These are phyloP conservation scores for Lota lota DNA, from an alignment of 2,113 vertebrate genomes.

Conservation along the genomic window DNA sequence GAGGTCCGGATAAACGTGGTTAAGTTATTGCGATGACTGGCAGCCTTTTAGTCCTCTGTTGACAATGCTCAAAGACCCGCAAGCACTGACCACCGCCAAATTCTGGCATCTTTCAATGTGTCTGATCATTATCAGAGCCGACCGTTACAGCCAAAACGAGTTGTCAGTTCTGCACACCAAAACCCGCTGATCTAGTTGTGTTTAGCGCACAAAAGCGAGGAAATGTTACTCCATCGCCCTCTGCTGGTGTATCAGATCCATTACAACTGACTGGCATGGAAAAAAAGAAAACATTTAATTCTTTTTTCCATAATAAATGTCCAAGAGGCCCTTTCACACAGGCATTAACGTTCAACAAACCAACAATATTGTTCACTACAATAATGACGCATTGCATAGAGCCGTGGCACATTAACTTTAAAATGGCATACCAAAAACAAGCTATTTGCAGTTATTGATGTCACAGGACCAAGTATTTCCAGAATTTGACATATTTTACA, in stretches of 20 bases:
- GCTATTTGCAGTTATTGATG: background rate
- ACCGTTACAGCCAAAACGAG: conserved; percentile 9
- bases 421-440: background rate
- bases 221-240: conserved; percentile 46
- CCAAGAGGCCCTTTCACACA: background rate
- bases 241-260: conserved; percentile 46
- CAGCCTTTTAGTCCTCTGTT: background rate
- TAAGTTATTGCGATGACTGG: background rate
- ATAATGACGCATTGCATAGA: too few relatives aligned
- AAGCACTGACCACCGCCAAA: background rate
- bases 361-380: too few relatives aligned
- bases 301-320: background rate
- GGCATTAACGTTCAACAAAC: too few relatives aligned
- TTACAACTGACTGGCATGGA: conserved; percentile 21
- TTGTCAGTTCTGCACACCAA: too few relatives aligned
- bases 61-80: conserved; percentile 1
- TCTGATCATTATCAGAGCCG: conserved; percentile 12
- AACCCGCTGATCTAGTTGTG: too few relatives aligned
- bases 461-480: background rate
- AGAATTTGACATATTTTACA: background rate
- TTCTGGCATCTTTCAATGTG: background rate
- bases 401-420: background rate
- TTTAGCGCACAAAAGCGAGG: too few relatives aligned
- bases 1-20: background rate
- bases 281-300: too few relatives aligned